These are phyloP conservation scores for Tichodroma muraria DNA, from an alignment of 2,113 vertebrate genomes.

Conservation along the genomic window DNA sequence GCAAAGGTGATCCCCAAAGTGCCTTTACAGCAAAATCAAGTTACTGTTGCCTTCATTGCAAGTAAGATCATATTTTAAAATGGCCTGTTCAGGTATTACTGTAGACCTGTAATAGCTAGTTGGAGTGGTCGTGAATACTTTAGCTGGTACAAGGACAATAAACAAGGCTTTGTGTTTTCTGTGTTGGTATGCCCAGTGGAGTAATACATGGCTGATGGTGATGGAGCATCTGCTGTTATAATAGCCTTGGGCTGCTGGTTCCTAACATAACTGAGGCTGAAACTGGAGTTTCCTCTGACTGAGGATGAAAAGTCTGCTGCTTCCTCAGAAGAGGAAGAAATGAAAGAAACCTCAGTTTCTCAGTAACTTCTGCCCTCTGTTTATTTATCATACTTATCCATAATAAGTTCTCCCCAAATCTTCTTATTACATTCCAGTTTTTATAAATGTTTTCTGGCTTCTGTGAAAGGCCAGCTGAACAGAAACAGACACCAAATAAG, in stretches of 20 bases:
- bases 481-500: conserved; percentile 6
- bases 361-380: not conserved
- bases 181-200: not conserved
- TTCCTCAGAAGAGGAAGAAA: not conserved
- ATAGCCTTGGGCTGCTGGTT: not conserved
- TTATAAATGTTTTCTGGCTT: not conserved
- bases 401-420: not conserved
- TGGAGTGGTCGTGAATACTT: not conserved
- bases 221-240: not conserved
- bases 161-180: not conserved
- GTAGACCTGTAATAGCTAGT: not conserved
- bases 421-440: not conserved
- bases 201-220: not conserved
- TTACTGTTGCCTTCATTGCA: not conserved
- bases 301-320: not conserved
- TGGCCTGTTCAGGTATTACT: not conserved
- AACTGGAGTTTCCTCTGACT: not conserved
- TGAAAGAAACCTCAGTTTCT: not conserved
- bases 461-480: not conserved
- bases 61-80: not conserved
- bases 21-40: not conserved
- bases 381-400: not conserved
- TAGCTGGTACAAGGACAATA: not conserved
- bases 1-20: not conserved
- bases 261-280: not conserved